Percentiles rank a stretch among this genome's conserved stretches.
Evolutionary conservation across 2,797 vertebrate genomes (phyloP).

Genomic region (Coluber constrictor): DNA sequence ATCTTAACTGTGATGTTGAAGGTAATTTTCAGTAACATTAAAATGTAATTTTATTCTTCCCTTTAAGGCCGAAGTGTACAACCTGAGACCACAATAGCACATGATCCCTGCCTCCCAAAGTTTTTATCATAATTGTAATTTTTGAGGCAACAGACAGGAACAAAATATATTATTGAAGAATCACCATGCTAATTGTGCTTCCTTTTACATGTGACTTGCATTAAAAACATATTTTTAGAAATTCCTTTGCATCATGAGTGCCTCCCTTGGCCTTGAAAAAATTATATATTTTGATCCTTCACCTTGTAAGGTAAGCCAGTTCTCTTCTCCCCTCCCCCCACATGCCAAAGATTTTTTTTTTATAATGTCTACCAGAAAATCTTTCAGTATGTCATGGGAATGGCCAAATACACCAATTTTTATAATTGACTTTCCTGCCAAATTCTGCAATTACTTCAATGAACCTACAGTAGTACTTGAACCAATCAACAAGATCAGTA

Average conservation of each 20-base stretch:
- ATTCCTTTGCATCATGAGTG: not conserved
- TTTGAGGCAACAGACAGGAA: not conserved
- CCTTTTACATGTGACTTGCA: not conserved
- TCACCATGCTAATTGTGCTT: not conserved
- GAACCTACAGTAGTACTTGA: not conserved
- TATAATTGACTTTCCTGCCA: not conserved
- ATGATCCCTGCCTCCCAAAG: not conserved
- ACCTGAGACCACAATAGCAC: not conserved
- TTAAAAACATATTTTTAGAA: not conserved
- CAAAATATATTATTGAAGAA: not conserved
- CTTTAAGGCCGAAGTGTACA: not conserved
- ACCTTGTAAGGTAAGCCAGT: not conserved
- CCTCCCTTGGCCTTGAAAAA: not conserved
- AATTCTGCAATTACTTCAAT: not conserved
- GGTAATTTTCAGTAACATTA: slow-evolving; percentile 68
- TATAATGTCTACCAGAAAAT: not conserved
- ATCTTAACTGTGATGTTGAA: slow-evolving; percentile 91
- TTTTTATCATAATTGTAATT: not conserved
- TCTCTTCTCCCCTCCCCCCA: not conserved
- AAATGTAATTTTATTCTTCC: fast-evolving
- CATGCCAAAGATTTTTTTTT: not conserved
- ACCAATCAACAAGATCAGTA: not conserved
- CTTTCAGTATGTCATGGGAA: not conserved
- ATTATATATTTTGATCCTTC: not conserved
- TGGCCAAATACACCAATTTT: not conserved